Evolutionary conservation across 2,113 vertebrate genomes (phyloP).

Genomic region (Serinus canaria): DNA sequence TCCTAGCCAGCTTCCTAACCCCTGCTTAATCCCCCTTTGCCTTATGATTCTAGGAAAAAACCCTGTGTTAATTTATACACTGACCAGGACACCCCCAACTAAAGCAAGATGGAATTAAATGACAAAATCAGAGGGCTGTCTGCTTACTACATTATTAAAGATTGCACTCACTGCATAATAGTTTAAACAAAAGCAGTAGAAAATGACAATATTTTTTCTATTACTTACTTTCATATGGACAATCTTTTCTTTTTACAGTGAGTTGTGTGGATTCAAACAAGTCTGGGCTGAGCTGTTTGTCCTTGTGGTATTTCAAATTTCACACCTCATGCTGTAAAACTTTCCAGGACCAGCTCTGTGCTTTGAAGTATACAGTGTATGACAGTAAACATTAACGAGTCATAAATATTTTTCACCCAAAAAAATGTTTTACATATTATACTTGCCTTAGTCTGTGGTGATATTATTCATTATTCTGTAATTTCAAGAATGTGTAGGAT

Average conservation of each 20-base stretch:
- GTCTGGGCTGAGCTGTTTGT: neutral
- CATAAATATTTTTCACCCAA: neutral
- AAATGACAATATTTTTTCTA: neutral
- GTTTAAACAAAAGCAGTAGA: neutral
- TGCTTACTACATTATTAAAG: neutral
- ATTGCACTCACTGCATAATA: neutral
- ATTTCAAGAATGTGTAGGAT: slow-evolving; percentile 39
- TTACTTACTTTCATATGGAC: neutral
- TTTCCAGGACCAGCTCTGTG: slow-evolving; percentile 32
- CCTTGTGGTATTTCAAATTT: slow-evolving; percentile 50
- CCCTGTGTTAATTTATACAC: neutral
- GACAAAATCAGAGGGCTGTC: neutral
- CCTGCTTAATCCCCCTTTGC: neutral
- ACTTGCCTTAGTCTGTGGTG: neutral
- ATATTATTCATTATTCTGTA: neutral
- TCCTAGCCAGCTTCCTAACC: neutral
- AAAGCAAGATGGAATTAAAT: neutral
- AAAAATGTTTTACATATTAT: neutral
- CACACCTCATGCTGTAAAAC: slow-evolving; percentile 50
- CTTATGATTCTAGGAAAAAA: neutral
- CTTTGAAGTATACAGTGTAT: slow-evolving; percentile 32
- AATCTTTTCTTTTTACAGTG: neutral
- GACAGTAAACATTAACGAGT: neutral
- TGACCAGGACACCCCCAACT: neutral
- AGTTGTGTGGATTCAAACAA: neutral